Base-by-base conservation (phyloP, 2,113 vertebrate species). In the Aegotheles bennettii region DNA sequence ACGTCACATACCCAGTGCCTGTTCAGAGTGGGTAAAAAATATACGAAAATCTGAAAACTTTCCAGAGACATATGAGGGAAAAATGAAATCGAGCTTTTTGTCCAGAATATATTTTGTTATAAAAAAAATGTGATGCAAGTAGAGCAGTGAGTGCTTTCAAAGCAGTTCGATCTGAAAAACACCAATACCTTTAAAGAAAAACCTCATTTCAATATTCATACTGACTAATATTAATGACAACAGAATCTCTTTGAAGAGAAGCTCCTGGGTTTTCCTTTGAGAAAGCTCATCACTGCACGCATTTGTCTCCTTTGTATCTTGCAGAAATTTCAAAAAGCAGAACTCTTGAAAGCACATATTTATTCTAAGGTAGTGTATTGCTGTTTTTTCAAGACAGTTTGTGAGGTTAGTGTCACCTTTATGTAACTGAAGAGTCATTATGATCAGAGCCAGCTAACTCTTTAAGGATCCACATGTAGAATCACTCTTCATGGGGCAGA, bases 281-380 rank as follows among this genome's bases (percentile, higher is more conserved):
- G 53, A 68, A 23, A 0, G 1, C 31, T 73, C 18, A 12, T 11
- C 45, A 53, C n/a, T 56, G 33, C 0, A 0, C 2, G 1, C 12
- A 6, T 5, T 59, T 14, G 3, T 26, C 65, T 68, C 38, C 59
- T 92, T 18, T 40, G 7, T 4, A 21, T 26, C 73, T 8, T 33
- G 29, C 36, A 78, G 76, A 71, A 53, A 48, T 15, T 81, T 91
- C 91, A 53, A 59, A 80, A 53, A 84, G 60, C 16, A 70, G 56
- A 78, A 7, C 60, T 71, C 56, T 0, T n/a, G 51, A 29, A 33
- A 45, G 9, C 54, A 40, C 11, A 6, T 61, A 63, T 81, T 87
- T 81, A 73, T 92, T 87, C 36, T 40, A 71, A 31, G 42, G 43
- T n/a, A 81, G 35, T 0, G 8, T 33, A 20, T 13, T 33, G 36